phyloP scores from a whole-genome alignment of 2,113 vertebrate species.

The Daubentonia madagascariensis region DNA sequence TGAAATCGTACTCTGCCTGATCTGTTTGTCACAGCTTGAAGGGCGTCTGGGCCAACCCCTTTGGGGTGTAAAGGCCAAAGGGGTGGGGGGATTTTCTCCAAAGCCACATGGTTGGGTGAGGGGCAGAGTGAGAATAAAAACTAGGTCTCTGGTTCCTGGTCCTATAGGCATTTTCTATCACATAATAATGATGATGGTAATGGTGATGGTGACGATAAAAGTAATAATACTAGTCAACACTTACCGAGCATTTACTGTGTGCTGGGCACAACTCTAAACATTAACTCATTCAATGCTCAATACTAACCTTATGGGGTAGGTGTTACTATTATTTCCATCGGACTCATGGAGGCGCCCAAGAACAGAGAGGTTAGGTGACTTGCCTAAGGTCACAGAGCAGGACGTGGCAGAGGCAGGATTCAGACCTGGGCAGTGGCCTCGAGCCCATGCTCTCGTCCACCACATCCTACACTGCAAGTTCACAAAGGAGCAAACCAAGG shows the following conservation, averaged over 20 bases:
- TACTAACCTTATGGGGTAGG: not conserved
- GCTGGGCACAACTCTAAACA: not conserved
- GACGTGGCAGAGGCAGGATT: not conserved
- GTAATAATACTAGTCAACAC: not conserved
- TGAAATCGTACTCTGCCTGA: not conserved
- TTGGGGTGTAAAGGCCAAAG: not conserved
- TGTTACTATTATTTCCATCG: not conserved
- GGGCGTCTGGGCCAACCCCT: not conserved
- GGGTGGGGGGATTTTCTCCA: not conserved
- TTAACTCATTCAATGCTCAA: not conserved
- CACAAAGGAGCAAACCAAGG: not conserved
- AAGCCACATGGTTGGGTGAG: not conserved
- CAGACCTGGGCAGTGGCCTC: not conserved
- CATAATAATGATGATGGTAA: not conserved
- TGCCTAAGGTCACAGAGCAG: not conserved
- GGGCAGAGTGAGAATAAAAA: not conserved
- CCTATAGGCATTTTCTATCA: not conserved
- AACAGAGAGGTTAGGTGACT: not conserved
- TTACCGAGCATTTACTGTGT: not conserved
- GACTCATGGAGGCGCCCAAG: not conserved
- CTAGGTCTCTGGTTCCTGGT: not conserved
- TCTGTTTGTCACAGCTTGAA: not conserved
- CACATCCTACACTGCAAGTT: not conserved
- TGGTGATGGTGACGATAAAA: not conserved
- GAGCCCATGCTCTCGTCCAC: fast-evolving